A percentile compares a stretch with the other conserved stretches of the same genome.
phyloP scores from a whole-genome alignment of 1,140 invertebrate species.

The Whitmania pigra region DNA sequence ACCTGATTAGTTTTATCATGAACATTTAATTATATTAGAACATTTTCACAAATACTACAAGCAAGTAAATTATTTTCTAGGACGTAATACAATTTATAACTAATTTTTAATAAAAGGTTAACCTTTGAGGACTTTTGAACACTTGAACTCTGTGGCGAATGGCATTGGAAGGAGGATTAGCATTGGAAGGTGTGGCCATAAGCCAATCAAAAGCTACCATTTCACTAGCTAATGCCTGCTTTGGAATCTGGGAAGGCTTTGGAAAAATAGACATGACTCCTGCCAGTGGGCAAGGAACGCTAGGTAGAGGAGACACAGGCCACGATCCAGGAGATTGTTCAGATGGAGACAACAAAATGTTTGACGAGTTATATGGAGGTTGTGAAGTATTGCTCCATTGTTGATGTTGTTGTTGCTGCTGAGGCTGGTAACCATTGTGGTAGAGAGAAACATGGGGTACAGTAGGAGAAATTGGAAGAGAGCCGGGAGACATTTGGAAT shows the following conservation, averaged over 20 bases:
- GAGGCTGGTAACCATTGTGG: not conserved
- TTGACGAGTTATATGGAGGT: no score
- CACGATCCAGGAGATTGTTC: no score
- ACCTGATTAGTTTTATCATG: no score
- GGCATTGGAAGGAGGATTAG: not conserved
- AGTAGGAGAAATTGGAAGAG: not conserved
- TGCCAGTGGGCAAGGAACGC: not conserved
- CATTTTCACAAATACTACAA: no score
- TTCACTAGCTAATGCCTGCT: not conserved
- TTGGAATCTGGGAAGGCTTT: not conserved
- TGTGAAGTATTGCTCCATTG: not conserved
- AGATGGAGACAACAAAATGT: no score
- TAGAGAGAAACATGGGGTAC: not conserved
- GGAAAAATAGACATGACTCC: constrained; percentile 5
- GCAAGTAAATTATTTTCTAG: no score
- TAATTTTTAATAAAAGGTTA: not conserved
- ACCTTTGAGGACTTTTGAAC: constrained; percentile 6
- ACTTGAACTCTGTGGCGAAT: not conserved
- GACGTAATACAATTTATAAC: no score
- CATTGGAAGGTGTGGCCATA: not conserved
- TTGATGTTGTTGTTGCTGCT: constrained; percentile 10
- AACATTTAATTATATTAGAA: no score
- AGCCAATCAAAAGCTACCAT: constrained; percentile 4
- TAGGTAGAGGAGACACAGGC: not conserved
- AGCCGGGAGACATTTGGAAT: not conserved